Conservation (phyloP, 2,113 vertebrate species). For the Anolis carolinensis region DNA sequence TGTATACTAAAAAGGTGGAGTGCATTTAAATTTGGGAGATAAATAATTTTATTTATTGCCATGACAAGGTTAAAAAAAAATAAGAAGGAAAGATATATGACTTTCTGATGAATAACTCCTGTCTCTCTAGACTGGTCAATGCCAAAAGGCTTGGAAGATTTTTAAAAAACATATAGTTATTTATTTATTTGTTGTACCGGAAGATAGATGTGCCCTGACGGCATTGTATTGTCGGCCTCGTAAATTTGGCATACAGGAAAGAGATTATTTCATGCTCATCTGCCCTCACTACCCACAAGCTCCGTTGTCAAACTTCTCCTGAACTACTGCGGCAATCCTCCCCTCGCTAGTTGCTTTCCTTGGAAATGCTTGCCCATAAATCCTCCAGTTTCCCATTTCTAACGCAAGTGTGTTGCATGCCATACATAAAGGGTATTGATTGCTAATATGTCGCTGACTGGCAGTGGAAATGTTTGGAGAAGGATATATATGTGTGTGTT, state of each 20-base stretch:
- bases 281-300: neutral
- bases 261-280: constrained; percentile 23
- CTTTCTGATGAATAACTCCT: constrained; percentile 61
- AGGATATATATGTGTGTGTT: neutral
- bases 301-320: constrained; percentile 34
- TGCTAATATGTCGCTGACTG: constrained; percentile 38
- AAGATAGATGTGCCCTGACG: constrained; percentile 57
- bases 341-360: neutral
- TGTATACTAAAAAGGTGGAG: constrained; percentile 58
- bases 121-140: constrained; percentile 46
- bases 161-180: neutral
- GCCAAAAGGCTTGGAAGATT: constrained; percentile 48
- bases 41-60: constrained; percentile 75
- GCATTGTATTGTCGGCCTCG: constrained; percentile 23
- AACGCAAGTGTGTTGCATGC: constrained; percentile 17
- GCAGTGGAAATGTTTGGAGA: constrained; percentile 32
- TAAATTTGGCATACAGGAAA: constrained; percentile 47
- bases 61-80: constrained; percentile 50
- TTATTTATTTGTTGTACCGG: constrained; percentile 8
- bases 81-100: constrained; percentile 55
- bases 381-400: constrained; percentile 36
- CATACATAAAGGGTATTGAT: constrained; percentile 32
- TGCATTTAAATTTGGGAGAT: constrained; percentile 65
- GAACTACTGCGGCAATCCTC: neutral
- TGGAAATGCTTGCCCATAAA: constrained; percentile 33